These are phyloP conservation scores for Centropyge bicolor DNA, from an alignment of 2,797 vertebrate genomes.

Conservation along the genomic window DNA sequence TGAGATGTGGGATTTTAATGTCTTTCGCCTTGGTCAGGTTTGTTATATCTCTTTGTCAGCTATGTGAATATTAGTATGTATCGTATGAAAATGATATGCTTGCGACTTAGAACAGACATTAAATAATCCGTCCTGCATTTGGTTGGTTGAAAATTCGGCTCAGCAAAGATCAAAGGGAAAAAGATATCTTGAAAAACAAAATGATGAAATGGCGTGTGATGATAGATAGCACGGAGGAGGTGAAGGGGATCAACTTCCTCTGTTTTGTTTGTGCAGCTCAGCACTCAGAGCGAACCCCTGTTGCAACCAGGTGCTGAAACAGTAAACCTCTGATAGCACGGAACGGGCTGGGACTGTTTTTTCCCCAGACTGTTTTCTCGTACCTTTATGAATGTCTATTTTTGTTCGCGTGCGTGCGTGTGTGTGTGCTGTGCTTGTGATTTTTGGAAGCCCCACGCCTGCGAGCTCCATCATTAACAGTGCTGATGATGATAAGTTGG, in stretches of 20 bases:
- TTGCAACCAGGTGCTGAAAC: conserved; percentile 59
- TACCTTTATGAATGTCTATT: conserved; percentile 38
- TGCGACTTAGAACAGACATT: neutral
- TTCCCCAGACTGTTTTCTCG: conserved; percentile 29
- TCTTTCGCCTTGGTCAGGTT: conserved; percentile 16
- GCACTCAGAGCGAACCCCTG: conserved; percentile 37
- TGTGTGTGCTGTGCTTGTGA: conserved; percentile 21
- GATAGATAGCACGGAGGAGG: conserved; percentile 17
- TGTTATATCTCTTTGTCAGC: conserved; percentile 23
- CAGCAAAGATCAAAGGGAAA: conserved; percentile 20
- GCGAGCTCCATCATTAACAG: conserved; percentile 63
- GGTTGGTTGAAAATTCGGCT: conserved; percentile 1
- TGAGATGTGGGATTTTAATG: conserved; percentile 77
- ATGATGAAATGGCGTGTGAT: conserved; percentile 14
- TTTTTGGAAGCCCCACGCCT: conserved; percentile 40
- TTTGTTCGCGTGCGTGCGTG: conserved; percentile 24
- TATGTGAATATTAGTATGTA: neutral
- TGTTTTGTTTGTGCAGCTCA: conserved; percentile 51
- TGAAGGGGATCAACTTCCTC: conserved; percentile 37
- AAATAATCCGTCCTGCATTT: neutral
- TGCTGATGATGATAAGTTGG: conserved; percentile 61
- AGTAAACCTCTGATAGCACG: conserved; percentile 52
- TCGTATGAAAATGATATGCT: neutral
- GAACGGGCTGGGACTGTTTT: conserved; percentile 31
- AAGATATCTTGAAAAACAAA: conserved; percentile 29